Percentiles rank a stretch among this genome's conserved stretches.
These are phyloP conservation scores for Tyto alba DNA, from an alignment of 2,113 vertebrate species.

Conservation along the genomic window DNA sequence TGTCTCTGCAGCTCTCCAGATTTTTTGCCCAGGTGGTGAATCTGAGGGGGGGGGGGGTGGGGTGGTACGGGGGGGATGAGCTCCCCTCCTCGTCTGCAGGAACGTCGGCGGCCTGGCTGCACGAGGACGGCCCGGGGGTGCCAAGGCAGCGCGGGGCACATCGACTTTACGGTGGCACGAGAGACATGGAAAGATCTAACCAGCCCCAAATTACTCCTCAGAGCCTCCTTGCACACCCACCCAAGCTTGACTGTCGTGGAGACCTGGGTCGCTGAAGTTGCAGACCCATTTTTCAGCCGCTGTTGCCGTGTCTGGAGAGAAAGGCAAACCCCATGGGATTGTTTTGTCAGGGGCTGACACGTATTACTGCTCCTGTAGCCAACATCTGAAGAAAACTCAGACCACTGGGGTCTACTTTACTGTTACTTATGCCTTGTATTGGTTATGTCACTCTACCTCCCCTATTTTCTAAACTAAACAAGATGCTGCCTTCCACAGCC, in stretches of 20 bases:
- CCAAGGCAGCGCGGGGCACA: too few relatives aligned
- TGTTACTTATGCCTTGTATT: too few relatives aligned
- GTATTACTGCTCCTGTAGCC: neutral
- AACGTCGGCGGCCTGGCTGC: neutral
- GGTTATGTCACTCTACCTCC: neutral
- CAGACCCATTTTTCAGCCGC: neutral
- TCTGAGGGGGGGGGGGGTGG: too few relatives aligned
- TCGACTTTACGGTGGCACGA: neutral
- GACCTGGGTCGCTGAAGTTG: neutral
- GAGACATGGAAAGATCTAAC: neutral
- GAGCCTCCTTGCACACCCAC: neutral
- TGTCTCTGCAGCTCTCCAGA: constrained; percentile 20
- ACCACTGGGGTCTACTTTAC: too few relatives aligned
- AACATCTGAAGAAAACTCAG: neutral
- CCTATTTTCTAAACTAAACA: neutral
- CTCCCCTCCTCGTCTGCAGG: neutral
- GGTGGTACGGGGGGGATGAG: neutral
- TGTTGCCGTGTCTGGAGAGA: neutral
- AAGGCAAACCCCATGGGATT: rapidly evolving
- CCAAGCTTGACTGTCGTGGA: too few relatives aligned
- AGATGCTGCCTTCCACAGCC: neutral
- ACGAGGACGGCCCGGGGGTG: neutral
- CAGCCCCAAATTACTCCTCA: neutral
- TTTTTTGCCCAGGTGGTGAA: constrained; percentile 23
- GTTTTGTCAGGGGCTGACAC: neutral